Evolutionary conservation across 2,888 invertebrate genomes (phyloP).

Genomic region (Melanotus villosus): DNA sequence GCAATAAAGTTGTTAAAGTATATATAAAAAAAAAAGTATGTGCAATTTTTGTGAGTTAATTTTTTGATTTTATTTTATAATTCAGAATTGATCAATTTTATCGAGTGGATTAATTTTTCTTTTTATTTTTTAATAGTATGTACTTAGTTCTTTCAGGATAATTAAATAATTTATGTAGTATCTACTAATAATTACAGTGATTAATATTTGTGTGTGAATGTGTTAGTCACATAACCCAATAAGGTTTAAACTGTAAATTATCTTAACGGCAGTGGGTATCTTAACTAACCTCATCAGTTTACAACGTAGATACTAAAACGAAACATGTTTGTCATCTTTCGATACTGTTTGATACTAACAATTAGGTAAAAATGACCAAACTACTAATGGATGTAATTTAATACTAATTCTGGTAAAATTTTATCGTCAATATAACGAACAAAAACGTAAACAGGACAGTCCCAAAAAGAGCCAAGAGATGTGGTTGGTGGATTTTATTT

Average conservation of each 20-base stretch:
- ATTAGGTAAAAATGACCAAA: too few species aligned
- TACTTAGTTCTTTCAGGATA: constrained; percentile 34
- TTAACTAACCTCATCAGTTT: constrained; percentile 4
- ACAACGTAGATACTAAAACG: background rate
- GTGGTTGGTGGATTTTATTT: background rate
- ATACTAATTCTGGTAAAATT: background rate
- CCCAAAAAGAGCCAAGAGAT: background rate
- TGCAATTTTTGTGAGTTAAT: constrained; percentile 33
- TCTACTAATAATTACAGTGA: background rate
- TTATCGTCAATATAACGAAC: too few species aligned
- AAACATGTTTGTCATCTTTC: too few species aligned
- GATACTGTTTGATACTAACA: background rate
- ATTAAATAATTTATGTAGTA: constrained; percentile 2
- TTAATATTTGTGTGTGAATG: background rate
- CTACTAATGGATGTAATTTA: too few species aligned
- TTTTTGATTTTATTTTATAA: constrained; percentile 10
- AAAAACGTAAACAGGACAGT: too few species aligned
- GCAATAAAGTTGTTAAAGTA: constrained; percentile 41
- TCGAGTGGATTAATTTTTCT: constrained; percentile 23
- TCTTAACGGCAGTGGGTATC: background rate
- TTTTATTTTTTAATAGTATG: constrained; percentile 26
- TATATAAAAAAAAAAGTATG: constrained; percentile 24
- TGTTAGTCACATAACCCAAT: constrained; percentile 35
- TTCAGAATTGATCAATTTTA: constrained; percentile 1
- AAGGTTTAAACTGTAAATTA: constrained; percentile 21